These are phyloP conservation scores for Dromas ardeola DNA, from an alignment of 2,113 vertebrate species.

Conservation along the genomic window DNA sequence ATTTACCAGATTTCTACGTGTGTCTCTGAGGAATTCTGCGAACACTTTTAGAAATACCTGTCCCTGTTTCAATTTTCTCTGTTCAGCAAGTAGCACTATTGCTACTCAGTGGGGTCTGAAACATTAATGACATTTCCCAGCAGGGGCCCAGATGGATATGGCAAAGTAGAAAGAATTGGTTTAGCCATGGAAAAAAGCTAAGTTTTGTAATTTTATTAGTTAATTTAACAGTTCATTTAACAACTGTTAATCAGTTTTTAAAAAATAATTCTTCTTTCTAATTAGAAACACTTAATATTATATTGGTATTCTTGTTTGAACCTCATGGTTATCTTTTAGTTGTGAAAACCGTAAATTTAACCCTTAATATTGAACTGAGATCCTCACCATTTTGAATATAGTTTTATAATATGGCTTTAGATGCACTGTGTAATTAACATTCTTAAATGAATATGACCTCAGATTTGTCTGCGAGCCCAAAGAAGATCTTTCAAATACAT, in stretches of 20 bases:
- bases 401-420: not conserved
- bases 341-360: not conserved
- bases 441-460: not conserved
- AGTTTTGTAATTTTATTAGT: slow-evolving; percentile 26
- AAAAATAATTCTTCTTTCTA: not conserved
- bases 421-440: not conserved
- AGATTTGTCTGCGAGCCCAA: not conserved
- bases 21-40: slow-evolving; percentile 35
- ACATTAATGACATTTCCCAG: slow-evolving; percentile 64
- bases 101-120: slow-evolving; percentile 59
- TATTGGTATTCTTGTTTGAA: not conserved
- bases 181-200: slow-evolving; percentile 11
- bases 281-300: not conserved
- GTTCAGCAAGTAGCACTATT: slow-evolving; percentile 52
- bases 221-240: slow-evolving; percentile 48
- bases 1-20: slow-evolving; percentile 5
- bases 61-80: slow-evolving; percentile 57
- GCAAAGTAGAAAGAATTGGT: slow-evolving; percentile 33
- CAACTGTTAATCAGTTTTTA: not conserved
- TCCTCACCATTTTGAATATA: not conserved
- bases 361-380: not conserved
- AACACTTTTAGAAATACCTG: slow-evolving; percentile 63
- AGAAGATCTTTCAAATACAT: not conserved
- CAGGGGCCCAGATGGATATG: slow-evolving; percentile 35
- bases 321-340: not conserved